Conservation (phyloP, 2,113 vertebrate species). For the Cyanoramphus novaezelandiae region DNA sequence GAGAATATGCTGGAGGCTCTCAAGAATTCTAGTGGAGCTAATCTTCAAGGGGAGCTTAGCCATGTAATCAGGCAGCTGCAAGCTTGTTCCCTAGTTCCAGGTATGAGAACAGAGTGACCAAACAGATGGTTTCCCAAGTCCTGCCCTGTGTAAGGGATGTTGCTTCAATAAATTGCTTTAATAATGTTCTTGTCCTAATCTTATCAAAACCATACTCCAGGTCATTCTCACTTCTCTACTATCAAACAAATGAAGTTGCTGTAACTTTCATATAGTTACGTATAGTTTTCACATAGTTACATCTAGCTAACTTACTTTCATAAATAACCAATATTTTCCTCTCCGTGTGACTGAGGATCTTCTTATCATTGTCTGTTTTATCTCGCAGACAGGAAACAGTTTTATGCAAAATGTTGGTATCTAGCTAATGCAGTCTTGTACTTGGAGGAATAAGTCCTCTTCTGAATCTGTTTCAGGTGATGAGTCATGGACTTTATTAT, state of each 20-base stretch:
- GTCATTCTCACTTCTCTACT: background rate
- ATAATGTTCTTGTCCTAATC: background rate
- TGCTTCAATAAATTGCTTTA: background rate
- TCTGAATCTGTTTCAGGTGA: background rate
- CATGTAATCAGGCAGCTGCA: conserved; percentile 94
- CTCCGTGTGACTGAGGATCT: background rate
- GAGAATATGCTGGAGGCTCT: conserved; percentile 92
- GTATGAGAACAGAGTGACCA: conserved; percentile 63
- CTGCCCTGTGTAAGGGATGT: background rate
- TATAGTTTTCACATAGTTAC: background rate
- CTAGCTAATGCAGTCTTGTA: background rate
- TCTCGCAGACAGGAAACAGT: background rate
- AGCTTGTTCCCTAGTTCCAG: conserved; percentile 94
- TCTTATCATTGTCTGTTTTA: background rate
- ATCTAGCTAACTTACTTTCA: background rate
- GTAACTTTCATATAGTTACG: background rate
- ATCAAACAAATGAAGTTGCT: background rate
- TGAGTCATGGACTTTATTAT: background rate
- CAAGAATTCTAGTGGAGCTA: conserved; percentile 93
- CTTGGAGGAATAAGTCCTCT: background rate
- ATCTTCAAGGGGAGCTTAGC: conserved; percentile 93
- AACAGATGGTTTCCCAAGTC: background rate
- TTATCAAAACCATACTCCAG: background rate
- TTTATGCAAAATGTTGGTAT: background rate
- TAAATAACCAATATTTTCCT: background rate